A percentile compares a stretch with the other conserved stretches of the same genome.
Evolutionary conservation across 2,797 vertebrate species (phyloP).

Genomic region (Diceros bicornis): DNA sequence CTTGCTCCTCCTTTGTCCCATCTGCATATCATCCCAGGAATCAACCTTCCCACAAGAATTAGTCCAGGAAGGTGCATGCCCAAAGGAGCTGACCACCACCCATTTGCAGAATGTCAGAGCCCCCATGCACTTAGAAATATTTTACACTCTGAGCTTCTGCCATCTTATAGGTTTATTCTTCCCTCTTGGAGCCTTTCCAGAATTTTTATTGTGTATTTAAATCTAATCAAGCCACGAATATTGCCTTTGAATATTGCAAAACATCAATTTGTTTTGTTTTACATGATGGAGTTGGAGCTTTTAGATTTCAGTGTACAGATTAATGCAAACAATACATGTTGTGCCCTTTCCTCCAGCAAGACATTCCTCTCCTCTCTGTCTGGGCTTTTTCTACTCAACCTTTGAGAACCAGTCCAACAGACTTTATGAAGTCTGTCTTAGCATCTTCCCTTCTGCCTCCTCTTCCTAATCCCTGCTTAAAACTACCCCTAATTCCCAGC

Average conservation of each 20-base stretch:
- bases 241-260: constrained; percentile 69
- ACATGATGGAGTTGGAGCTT: neutral
- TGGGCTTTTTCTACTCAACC: neutral
- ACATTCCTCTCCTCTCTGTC: neutral
- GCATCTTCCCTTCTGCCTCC: neutral
- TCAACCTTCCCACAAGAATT: neutral
- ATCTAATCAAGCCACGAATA: constrained; percentile 52
- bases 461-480: neutral
- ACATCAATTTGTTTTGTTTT: constrained; percentile 44
- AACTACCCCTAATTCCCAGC: neutral
- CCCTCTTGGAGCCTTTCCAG: neutral
- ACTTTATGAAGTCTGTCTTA: neutral
- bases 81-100: neutral
- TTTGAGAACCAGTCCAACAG: neutral
- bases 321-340: neutral
- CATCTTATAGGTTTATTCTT: constrained; percentile 13
- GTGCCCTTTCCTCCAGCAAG: neutral
- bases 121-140: neutral
- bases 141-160: neutral
- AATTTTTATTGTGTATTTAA: constrained; percentile 66
- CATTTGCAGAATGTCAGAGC: neutral
- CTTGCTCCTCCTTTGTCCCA: neutral
- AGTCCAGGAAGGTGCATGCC: neutral
- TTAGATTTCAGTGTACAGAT: constrained; percentile 34
- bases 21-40: neutral